Percentiles rank a stretch among this genome's conserved stretches.
phyloP scores from a whole-genome alignment of 1,140 invertebrate genomes.

The Papilio glaucus region DNA sequence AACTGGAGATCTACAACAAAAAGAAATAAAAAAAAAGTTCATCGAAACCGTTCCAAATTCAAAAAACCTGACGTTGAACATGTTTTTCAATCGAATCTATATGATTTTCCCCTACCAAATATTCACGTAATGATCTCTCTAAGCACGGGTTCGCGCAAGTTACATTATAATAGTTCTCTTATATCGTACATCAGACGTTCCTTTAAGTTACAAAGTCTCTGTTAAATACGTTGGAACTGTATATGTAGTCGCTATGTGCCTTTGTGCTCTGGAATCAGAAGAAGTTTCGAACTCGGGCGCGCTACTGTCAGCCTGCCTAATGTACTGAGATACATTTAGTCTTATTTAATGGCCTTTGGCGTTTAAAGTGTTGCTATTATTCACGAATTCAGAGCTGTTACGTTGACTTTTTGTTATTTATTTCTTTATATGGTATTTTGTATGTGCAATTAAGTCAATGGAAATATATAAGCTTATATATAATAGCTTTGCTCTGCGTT shows the following conservation, averaged over 20 bases:
- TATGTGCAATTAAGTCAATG: too few relatives aligned
- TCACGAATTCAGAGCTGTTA: neutral
- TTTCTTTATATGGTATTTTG: too few relatives aligned
- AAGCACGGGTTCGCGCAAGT: neutral
- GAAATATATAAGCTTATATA: too few relatives aligned
- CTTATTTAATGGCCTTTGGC: neutral
- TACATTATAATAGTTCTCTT: neutral
- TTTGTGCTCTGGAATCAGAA: constrained; percentile 8
- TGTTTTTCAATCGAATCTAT: too few relatives aligned
- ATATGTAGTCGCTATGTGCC: neutral
- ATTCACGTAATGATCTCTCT: too few relatives aligned
- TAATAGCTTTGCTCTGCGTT: too few relatives aligned
- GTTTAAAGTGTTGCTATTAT: constrained; percentile 12
- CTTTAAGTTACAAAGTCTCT: neutral
- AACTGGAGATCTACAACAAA: neutral
- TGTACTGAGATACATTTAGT: neutral
- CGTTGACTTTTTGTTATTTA: neutral
- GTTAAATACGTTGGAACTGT: neutral
- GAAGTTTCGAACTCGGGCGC: constrained; percentile 1
- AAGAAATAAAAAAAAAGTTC: too few relatives aligned
- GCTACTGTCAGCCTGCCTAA: neutral
- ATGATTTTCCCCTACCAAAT: too few relatives aligned
- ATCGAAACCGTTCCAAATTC: too few relatives aligned
- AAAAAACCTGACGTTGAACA: too few relatives aligned
- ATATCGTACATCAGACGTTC: neutral